Evolutionary conservation across 2,113 vertebrate genomes (phyloP).

Genomic region (Grallaria varia): DNA sequence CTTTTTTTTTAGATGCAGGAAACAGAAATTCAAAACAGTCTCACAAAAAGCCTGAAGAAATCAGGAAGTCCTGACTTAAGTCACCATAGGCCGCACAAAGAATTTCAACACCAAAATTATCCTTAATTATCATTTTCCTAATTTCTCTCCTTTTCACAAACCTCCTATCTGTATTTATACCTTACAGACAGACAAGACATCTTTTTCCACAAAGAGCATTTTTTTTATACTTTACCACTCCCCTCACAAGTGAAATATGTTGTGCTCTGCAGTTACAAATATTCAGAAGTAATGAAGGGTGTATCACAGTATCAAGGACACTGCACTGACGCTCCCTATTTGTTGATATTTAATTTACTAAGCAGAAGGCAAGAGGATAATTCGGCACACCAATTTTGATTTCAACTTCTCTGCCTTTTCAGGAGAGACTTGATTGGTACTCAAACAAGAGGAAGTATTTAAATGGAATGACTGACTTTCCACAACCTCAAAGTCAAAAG

Average conservation of each 20-base stretch:
- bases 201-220: not conserved
- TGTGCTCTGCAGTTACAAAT: not conserved
- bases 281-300: not conserved
- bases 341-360: not conserved
- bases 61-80: not conserved
- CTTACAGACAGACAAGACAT: not conserved
- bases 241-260: not conserved
- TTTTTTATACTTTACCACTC: not conserved
- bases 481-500: not conserved
- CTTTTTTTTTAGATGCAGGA: constrained; percentile 13
- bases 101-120: not conserved
- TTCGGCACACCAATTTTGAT: not conserved
- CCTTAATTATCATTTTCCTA: not conserved
- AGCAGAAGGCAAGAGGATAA: not conserved
- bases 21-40: not conserved
- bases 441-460: not conserved
- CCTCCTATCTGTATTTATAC: not conserved
- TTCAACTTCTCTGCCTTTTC: not conserved
- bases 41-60: constrained; percentile 8
- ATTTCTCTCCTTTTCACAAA: not conserved
- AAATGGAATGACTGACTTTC: not conserved
- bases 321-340: not conserved
- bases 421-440: not conserved
- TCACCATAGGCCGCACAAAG: not conserved
- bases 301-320: not conserved